Evolutionary conservation across 2,888 invertebrate species (phyloP).

Genomic region (Euplexia lucipara): DNA sequence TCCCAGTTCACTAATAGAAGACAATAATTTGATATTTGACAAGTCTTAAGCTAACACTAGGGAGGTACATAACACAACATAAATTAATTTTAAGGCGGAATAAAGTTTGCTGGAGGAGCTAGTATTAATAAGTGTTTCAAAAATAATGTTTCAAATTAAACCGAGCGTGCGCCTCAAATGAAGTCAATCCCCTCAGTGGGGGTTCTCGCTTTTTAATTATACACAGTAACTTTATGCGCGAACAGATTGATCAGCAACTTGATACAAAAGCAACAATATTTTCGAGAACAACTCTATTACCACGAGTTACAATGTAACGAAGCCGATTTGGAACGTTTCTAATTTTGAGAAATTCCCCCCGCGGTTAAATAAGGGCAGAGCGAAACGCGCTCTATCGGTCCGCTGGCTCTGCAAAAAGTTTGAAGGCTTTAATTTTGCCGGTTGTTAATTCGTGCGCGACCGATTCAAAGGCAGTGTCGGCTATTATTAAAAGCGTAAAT

Average conservation of each 20-base stretch:
- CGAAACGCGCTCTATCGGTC: constrained; percentile 74
- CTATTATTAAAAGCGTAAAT: constrained; percentile 91
- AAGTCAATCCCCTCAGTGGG: constrained; percentile 8
- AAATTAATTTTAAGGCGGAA: too few species aligned
- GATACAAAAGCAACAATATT: constrained; percentile 59
- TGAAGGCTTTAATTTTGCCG: constrained; percentile 88
- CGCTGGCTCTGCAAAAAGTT: constrained; percentile 82
- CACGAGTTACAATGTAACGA: constrained; percentile 63
- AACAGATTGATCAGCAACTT: constrained; percentile 53
- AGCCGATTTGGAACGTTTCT: constrained; percentile 73
- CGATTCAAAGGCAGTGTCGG: constrained; percentile 87
- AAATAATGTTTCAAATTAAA: constrained; percentile 7
- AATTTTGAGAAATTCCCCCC: constrained; percentile 76
- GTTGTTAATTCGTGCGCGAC: constrained; percentile 88
- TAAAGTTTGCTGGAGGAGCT: too few species aligned
- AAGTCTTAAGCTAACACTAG: too few species aligned
- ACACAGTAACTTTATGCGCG: constrained; percentile 39
- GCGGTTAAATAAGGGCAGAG: constrained; percentile 75
- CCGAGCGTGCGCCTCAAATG: constrained; percentile 8
- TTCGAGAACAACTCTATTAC: constrained; percentile 62
- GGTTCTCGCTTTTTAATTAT: constrained; percentile 43
- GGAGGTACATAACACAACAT: too few species aligned
- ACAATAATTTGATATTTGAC: too few species aligned
- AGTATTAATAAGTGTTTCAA: neutral
- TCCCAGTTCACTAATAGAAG: too few species aligned